These are phyloP conservation scores for Otis tarda DNA, from an alignment of 2,113 vertebrate genomes.

Conservation along the genomic window DNA sequence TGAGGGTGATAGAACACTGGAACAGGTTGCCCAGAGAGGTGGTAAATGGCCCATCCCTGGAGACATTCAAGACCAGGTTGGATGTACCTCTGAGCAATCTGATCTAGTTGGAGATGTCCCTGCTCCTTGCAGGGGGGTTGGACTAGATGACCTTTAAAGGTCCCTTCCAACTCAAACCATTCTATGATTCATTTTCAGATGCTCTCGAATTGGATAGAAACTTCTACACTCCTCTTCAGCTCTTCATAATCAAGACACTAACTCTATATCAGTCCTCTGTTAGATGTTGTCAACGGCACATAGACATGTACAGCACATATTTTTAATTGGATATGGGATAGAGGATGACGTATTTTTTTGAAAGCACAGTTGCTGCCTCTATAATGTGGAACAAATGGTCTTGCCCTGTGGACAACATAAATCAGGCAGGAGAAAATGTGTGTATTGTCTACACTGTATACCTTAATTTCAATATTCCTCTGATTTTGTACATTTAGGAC, in stretches of 20 bases:
- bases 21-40: no score
- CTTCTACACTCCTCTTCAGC: not conserved
- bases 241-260: not conserved
- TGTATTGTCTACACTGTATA: not conserved
- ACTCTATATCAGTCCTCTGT: not conserved
- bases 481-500: not conserved
- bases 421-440: conserved; percentile 5
- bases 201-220: conserved; percentile 18
- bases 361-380: conserved; percentile 4
- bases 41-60: no score
- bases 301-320: not conserved
- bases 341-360: not conserved
- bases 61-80: no score
- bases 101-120: no score
- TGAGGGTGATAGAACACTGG: no score
- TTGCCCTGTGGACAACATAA: conserved; percentile 1
- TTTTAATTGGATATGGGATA: conserved; percentile 24
- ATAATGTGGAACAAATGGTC: conserved; percentile 14
- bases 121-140: no score
- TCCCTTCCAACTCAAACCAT: no score
- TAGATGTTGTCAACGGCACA: not conserved
- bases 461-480: conserved; percentile 33
- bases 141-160: no score
- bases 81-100: no score
- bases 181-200: not conserved